Conservation (phyloP, 1,140 invertebrate species). For the Antheraea pernyi region DNA sequence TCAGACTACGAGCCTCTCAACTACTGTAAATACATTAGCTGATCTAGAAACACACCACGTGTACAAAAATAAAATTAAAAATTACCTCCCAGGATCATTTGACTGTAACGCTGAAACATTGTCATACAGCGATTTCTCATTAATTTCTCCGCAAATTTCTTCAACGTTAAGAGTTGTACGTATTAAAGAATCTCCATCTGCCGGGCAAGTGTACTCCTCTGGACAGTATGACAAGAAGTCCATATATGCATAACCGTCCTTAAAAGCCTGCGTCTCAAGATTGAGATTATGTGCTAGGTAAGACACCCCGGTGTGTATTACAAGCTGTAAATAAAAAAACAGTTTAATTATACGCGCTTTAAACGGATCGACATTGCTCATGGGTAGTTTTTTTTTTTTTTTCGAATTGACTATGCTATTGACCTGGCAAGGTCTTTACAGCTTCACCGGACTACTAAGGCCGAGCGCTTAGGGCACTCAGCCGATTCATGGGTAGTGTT, state of each 20-base stretch:
- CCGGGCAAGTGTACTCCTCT: conserved; percentile 52
- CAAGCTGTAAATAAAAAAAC: conserved; percentile 67
- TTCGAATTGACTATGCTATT: too few species aligned
- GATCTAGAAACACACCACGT: too few species aligned
- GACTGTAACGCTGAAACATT: conserved; percentile 51
- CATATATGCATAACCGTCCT: conserved; percentile 76
- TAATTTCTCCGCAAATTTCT: conserved; percentile 65
- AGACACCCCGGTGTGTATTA: conserved; percentile 85
- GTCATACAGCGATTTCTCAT: conserved; percentile 38
- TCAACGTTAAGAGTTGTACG: conserved; percentile 65
- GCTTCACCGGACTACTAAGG: too few species aligned
- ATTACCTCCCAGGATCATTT: conserved; percentile 69
- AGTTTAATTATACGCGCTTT: too few species aligned
- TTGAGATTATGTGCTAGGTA: conserved; percentile 74
- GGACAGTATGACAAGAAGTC: conserved; percentile 76
- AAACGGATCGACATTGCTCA: too few species aligned
- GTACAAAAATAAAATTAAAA: too few species aligned
- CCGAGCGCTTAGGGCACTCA: too few species aligned
- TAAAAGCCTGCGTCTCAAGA: conserved; percentile 81
- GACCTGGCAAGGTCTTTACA: too few species aligned
- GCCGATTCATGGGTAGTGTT: too few species aligned
- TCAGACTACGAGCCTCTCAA: too few species aligned
- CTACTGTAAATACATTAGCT: too few species aligned
- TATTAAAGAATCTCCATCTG: conserved; percentile 68
- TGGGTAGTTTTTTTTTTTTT: too few species aligned